Evolutionary conservation across 1,140 invertebrate genomes (phyloP).

Genomic region (Drosophila miranda): DNA sequence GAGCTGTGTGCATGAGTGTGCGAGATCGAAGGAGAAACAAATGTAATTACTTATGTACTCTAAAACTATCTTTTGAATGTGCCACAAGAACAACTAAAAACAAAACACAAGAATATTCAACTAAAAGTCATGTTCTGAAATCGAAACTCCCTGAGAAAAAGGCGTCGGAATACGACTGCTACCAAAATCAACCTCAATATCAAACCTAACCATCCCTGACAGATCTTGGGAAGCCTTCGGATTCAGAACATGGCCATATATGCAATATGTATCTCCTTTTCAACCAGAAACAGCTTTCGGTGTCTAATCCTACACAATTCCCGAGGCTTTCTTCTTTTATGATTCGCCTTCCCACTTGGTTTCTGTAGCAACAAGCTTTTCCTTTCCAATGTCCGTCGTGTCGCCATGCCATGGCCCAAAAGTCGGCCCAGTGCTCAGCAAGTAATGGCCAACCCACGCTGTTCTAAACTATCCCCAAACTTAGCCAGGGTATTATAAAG

Average conservation of each 20-base stretch:
- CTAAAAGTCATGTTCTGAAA: slow-evolving; percentile 36
- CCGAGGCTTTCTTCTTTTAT: slow-evolving; percentile 19
- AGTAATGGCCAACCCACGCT: slow-evolving; percentile 38
- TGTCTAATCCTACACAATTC: slow-evolving; percentile 43
- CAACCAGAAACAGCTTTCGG: slow-evolving; percentile 46
- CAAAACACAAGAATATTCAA: slow-evolving; percentile 11
- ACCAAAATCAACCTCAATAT: background rate
- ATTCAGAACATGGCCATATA: slow-evolving; percentile 19
- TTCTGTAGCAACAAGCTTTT: slow-evolving; percentile 7
- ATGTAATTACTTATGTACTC: slow-evolving; percentile 34
- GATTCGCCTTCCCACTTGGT: slow-evolving; percentile 2
- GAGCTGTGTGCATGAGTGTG: slow-evolving; percentile 11
- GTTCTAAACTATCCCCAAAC: slow-evolving; percentile 52
- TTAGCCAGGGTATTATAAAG: slow-evolving; percentile 74
- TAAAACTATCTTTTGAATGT: slow-evolving; percentile 69
- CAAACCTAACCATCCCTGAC: background rate
- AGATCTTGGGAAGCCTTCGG: too few species aligned
- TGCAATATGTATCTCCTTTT: slow-evolving; percentile 16
- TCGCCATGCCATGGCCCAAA: slow-evolving; percentile 43
- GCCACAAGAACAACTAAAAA: slow-evolving; percentile 55
- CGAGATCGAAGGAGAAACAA: slow-evolving; percentile 7
- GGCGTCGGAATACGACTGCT: background rate
- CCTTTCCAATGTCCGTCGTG: slow-evolving; percentile 15
- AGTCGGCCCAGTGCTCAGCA: background rate
- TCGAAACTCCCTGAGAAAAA: slow-evolving; percentile 7